phyloP scores from a whole-genome alignment of 1,140 invertebrate species.

The Oryctes rhinoceros region DNA sequence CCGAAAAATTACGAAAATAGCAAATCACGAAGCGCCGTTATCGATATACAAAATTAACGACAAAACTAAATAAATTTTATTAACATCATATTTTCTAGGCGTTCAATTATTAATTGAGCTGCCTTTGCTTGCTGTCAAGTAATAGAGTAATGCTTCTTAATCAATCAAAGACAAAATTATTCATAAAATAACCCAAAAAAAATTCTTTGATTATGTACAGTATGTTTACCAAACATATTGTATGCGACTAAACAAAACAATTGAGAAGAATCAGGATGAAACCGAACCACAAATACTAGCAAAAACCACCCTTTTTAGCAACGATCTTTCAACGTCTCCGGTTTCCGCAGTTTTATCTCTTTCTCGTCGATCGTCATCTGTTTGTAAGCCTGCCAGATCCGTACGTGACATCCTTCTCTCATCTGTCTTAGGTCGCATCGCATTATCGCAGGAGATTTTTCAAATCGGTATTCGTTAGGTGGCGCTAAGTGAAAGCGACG shows the following conservation, averaged over 20 bases:
- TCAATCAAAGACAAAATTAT: too few relatives aligned
- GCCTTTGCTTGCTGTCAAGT: too few relatives aligned
- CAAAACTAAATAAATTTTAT: too few relatives aligned
- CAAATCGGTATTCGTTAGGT: conserved; percentile 11
- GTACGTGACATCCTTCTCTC: conserved; percentile 40
- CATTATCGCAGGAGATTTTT: conserved; percentile 40
- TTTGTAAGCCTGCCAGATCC: conserved; percentile 36
- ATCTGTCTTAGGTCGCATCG: conserved; percentile 40
- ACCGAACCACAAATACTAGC: background rate
- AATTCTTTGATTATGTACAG: too few relatives aligned
- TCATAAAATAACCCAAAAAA: too few relatives aligned
- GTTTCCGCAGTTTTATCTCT: conserved; percentile 35
- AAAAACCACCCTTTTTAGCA: conserved; percentile 28
- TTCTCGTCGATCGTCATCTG: conserved; percentile 36
- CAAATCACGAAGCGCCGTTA: too few relatives aligned
- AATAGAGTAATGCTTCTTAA: too few relatives aligned
- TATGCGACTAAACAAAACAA: background rate
- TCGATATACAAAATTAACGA: too few relatives aligned
- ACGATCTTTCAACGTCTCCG: conserved; percentile 28
- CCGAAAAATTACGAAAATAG: too few relatives aligned
- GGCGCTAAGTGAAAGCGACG: background rate
- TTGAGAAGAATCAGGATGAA: background rate
- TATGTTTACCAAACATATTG: too few relatives aligned
- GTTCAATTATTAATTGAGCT: too few relatives aligned
- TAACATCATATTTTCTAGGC: too few relatives aligned